Percentiles rank a stretch among this genome's conserved stretches.
Conservation (phyloP, 2,113 vertebrate species). For the Hiodon alosoides region DNA sequence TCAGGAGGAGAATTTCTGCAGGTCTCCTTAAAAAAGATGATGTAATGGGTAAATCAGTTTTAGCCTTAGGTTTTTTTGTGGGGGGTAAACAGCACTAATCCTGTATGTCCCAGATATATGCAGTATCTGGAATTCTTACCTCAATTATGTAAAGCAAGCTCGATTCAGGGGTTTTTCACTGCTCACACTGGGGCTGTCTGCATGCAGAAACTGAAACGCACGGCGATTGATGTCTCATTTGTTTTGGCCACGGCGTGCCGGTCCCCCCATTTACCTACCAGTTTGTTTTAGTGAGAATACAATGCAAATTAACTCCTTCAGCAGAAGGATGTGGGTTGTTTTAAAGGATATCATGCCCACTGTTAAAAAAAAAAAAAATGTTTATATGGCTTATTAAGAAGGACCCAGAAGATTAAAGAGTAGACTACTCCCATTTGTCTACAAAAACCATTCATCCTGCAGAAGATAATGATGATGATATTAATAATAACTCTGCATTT, state of each 20-base stretch:
- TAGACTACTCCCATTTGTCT: too few species aligned
- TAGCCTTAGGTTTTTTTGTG: constrained; percentile 5
- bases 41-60: constrained; percentile 10
- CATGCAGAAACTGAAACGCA: too few species aligned
- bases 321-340: too few species aligned
- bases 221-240: neutral
- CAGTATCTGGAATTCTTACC: constrained; percentile 9
- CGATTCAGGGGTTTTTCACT: constrained; percentile 2
- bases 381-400: too few species aligned
- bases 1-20: constrained; percentile 34
- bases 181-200: neutral
- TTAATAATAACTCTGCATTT: too few species aligned
- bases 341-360: too few species aligned
- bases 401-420: too few species aligned
- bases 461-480: too few species aligned
- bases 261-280: neutral
- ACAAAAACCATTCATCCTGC: too few species aligned
- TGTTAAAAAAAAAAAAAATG: too few species aligned
- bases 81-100: neutral
- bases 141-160: neutral
- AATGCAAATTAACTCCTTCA: too few species aligned
- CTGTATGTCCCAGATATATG: constrained; percentile 1
- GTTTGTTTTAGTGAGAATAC: too few species aligned
- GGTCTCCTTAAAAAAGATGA: neutral
- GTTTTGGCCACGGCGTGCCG: neutral